Percentiles rank a stretch among this genome's conserved stretches.
phyloP scores from a whole-genome alignment of 2,113 vertebrate genomes.

The Chascanopsetta lugubris region DNA sequence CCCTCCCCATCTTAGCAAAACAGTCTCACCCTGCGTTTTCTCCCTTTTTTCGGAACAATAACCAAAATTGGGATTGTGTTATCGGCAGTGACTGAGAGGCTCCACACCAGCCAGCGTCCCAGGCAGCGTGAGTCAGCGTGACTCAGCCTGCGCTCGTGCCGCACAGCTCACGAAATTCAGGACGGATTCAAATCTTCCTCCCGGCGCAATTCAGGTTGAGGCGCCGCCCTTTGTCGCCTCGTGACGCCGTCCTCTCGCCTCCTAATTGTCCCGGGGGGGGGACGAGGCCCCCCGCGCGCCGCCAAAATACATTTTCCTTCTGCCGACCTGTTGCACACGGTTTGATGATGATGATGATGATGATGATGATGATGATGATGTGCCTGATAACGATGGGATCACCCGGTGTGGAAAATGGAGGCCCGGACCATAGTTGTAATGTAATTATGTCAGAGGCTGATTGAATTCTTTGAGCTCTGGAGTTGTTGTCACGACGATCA shows the following conservation, averaged over 20 bases:
- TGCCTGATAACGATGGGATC: conserved; percentile 43
- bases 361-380: conserved; percentile 49
- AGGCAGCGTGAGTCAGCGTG: conserved; percentile 13
- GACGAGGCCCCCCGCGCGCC: conserved; percentile 7
- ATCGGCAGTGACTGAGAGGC: not conserved
- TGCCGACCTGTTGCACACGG: conserved; percentile 31
- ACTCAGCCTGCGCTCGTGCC: too few relatives aligned
- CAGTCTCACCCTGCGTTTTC: too few relatives aligned
- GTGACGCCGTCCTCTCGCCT: conserved; percentile 8
- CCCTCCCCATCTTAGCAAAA: too few relatives aligned
- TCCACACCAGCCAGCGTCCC: not conserved
- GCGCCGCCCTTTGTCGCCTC: conserved; percentile 9
- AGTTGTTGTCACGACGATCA: conserved; percentile 63
- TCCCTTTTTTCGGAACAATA: too few relatives aligned
- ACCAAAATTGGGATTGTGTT: not conserved
- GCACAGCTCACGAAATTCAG: conserved; percentile 5
- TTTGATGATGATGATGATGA: too few relatives aligned
- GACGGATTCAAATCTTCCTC: too few relatives aligned
- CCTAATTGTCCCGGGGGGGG: conserved; percentile 25
- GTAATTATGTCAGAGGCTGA: conserved; percentile 57
- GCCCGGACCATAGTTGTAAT: conserved; percentile 50
- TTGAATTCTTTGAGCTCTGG: conserved; percentile 62
- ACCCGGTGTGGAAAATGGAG: conserved; percentile 48
- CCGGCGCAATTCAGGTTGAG: not conserved
- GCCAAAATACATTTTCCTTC: conserved; percentile 11